A percentile compares a stretch with the other conserved stretches of the same genome.
These are phyloP conservation scores for Agelaius phoeniceus DNA, from an alignment of 2,113 vertebrate genomes.

Conservation along the genomic window DNA sequence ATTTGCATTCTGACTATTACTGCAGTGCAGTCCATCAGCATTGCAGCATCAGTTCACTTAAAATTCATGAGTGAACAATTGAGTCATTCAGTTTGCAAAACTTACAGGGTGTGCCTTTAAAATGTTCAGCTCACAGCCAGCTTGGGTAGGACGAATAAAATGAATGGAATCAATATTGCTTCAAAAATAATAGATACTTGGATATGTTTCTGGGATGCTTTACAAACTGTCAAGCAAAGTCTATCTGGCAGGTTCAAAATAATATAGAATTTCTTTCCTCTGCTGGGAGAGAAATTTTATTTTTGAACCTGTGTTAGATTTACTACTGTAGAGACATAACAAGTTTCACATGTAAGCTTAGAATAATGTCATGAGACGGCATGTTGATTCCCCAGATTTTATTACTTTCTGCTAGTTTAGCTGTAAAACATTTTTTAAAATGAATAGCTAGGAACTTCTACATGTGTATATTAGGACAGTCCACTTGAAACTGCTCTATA, in stretches of 20 bases:
- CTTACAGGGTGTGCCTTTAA: not conserved
- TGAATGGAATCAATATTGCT: not conserved
- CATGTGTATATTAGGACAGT: not conserved
- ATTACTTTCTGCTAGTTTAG: not conserved
- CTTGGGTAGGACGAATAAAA: not conserved
- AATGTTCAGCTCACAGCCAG: not conserved
- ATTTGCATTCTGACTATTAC: not conserved
- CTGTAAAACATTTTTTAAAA: not conserved
- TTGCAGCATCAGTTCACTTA: not conserved
- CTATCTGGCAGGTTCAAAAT: not conserved
- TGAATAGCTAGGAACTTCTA: not conserved
- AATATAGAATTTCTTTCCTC: not conserved
- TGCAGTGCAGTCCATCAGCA: not conserved
- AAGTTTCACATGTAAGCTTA: not conserved
- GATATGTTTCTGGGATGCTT: not conserved
- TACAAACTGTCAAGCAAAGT: not conserved
- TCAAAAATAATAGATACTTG: slow-evolving; percentile 4
- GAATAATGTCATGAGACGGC: not conserved
- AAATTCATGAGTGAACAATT: not conserved
- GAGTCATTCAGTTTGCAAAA: not conserved
- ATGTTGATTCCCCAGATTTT: not conserved
- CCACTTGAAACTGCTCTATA: not conserved
- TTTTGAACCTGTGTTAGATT: not conserved
- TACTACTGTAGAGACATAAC: not conserved
- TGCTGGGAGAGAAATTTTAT: not conserved